phyloP scores from a whole-genome alignment of 1,140 invertebrate genomes.

The Periplaneta americana region DNA sequence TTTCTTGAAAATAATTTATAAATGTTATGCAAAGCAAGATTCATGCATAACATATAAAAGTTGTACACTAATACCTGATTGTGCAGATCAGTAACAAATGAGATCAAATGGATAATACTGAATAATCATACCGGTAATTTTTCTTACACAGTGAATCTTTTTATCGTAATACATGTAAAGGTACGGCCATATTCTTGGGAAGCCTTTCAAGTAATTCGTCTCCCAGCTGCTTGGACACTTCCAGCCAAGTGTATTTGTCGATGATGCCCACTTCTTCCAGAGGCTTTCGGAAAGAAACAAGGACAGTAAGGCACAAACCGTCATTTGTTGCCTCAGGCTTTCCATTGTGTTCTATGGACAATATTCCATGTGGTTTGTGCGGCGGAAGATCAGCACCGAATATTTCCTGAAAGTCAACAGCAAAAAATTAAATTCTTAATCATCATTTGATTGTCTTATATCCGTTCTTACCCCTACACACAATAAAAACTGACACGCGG shows the following conservation, averaged over 20 bases:
- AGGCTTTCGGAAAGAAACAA: slow-evolving; percentile 80
- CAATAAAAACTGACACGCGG: too few relatives aligned
- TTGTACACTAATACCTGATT: too few relatives aligned
- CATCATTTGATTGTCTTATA: too few relatives aligned
- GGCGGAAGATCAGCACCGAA: slow-evolving; percentile 81
- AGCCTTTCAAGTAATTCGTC: slow-evolving; percentile 60
- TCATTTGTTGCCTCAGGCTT: slow-evolving; percentile 50
- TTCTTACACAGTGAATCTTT: background rate
- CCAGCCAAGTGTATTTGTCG: slow-evolving; percentile 85
- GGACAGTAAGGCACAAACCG: slow-evolving; percentile 75
- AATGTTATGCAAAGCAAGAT: too few relatives aligned
- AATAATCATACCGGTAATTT: background rate
- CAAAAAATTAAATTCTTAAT: too few relatives aligned
- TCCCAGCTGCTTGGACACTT: slow-evolving; percentile 63
- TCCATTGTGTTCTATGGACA: slow-evolving; percentile 56
- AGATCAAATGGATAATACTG: background rate
- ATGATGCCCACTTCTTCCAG: slow-evolving; percentile 78
- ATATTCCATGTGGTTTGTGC: slow-evolving; percentile 76
- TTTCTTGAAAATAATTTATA: too few relatives aligned
- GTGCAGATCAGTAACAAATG: too few relatives aligned
- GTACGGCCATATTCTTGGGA: slow-evolving; percentile 70
- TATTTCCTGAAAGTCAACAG: slow-evolving; percentile 68
- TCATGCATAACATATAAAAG: too few relatives aligned
- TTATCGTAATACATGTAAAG: slow-evolving; percentile 75
- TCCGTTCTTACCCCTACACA: too few relatives aligned